Evolutionary conservation across 2,888 invertebrate genomes (phyloP), one percentile per base, ranked within the genome.

Genomic region (Esperia sulphurella): DNA sequence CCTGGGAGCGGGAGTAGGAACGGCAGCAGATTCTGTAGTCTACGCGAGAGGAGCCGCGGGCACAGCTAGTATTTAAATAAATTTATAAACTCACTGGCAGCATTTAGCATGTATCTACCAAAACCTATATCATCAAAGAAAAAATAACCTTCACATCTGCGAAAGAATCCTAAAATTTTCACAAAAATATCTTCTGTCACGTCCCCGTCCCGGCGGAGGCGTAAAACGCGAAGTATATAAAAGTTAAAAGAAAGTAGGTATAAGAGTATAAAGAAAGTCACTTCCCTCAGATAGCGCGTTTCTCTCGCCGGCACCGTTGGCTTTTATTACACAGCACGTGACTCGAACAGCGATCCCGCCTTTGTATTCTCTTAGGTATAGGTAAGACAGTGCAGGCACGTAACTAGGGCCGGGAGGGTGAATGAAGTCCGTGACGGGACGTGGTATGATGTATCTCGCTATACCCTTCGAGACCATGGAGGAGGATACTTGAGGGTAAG

Each of bases 261-360:
- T 79, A 74, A 66, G 64, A 65, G 61, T 57, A 63, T 68, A 81
- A 79, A 79, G 81, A 82, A 82, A 79, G 80, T 78, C 69, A 68
- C 78, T 80, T 77, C 73, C 74, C 71, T 68, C 67, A 71, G 76
- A 80, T 74, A 75, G 78, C 75, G 69, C 66, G 70, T 71, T 71
- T 73, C 67, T 65, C 57, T 65, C 53, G 48, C 39, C 61, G 64
- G 65, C 71, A 59, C 70, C 67, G 66, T 62, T 69, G 68, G 69
- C 61, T 83, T 84, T 84, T 83, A 85, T 84, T 79, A 75, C 82
- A 41, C 43, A 37, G 76, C 81, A 80, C 85, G 85, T 85, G 85
- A 84, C 77, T 66, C 61, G 78, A 72, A 72, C 76, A 61, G 54
- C 68, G 75, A 79, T 70, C 63, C 61, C 57, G 61, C 53, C 67